Base-by-base conservation (phyloP, 2,113 vertebrate species). In the Ptilorrhoa leucosticta region DNA sequence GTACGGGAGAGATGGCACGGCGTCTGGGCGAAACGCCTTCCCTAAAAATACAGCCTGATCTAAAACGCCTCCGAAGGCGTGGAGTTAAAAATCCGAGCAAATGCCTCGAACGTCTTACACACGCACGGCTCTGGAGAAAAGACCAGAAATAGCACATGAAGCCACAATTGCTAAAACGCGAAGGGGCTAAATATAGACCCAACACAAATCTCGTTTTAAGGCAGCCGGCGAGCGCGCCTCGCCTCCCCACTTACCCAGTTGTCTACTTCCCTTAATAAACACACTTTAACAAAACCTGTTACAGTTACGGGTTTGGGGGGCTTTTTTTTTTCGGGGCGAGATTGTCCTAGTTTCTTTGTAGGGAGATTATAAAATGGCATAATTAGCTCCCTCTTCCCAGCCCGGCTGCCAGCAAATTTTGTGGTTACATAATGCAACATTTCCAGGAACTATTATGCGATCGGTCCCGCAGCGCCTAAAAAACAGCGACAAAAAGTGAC, bases 91-190 rank as follows among this genome's bases (percentile, higher is more conserved):
- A 97, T 95, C 96, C 95, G 54, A 96, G 96, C 97, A 95, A 97
- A 97, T 89, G 95, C 97, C 97, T 96, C 96, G 96, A 97, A 97
- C 97, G 95, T 95, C 96, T 92, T 88, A 88, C 57, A 88, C 96
- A 80, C 94, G 95, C 97, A 92, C 87, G 79, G 97, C 96, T 89
- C 97, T 57, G 86, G 91, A 97, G 96, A 98, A 97, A 97, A 95
- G 90, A 97, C 97, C 97, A 97, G 97, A 98, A 98, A 98, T 98
- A 98, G 97, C 95, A 80, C 91, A 87, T n/a, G 96, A 96, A 97
- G 97, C 97, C 96, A 97, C 97, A 95, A 98, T 96, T 93, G 97
- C 98, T 96, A 93, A 97, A 98, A 95, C 89, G 94, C 71, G 95
- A 97, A 76, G 65, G 80, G 57, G 94, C 97, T 98, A 98, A 98